Percentiles rank a stretch among this genome's conserved stretches.
Conservation (phyloP, 2,113 vertebrate genomes). For the Saguinus imperator region DNA sequence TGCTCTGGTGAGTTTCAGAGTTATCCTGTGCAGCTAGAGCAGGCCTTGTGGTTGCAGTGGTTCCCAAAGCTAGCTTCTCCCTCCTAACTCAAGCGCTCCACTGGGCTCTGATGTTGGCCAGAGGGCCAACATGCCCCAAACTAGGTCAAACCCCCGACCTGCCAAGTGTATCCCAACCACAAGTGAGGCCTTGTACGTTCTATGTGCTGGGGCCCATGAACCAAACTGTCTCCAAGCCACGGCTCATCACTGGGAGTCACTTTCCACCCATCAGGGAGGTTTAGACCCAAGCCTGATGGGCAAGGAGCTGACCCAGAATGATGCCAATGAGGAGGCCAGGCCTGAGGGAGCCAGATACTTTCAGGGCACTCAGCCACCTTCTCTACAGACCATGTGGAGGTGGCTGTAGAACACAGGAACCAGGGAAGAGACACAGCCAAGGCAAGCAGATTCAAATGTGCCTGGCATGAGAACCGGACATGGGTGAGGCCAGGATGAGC, state of each 20-base stretch:
- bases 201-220: neutral
- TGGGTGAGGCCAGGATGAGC: neutral
- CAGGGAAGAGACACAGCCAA: fast-evolving
- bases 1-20: neutral
- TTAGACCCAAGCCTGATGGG: neutral
- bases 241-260: neutral
- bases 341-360: neutral
- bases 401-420: neutral
- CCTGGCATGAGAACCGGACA: neutral
- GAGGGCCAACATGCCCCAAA: neutral
- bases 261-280: neutral
- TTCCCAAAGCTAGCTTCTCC: neutral
- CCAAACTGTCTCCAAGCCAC: neutral
- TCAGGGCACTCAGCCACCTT: neutral
- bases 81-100: neutral
- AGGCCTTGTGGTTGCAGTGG: neutral
- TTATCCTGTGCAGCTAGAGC: neutral
- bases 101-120: neutral
- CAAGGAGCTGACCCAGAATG: neutral
- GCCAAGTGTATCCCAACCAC: neutral
- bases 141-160: neutral
- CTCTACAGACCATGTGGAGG: neutral
- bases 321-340: neutral
- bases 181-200: neutral
- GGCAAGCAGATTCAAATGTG: fast-evolving